Percentiles rank a stretch among this genome's conserved stretches.
Evolutionary conservation across 2,888 invertebrate species (phyloP).

Genomic region (Dicycla oo): DNA sequence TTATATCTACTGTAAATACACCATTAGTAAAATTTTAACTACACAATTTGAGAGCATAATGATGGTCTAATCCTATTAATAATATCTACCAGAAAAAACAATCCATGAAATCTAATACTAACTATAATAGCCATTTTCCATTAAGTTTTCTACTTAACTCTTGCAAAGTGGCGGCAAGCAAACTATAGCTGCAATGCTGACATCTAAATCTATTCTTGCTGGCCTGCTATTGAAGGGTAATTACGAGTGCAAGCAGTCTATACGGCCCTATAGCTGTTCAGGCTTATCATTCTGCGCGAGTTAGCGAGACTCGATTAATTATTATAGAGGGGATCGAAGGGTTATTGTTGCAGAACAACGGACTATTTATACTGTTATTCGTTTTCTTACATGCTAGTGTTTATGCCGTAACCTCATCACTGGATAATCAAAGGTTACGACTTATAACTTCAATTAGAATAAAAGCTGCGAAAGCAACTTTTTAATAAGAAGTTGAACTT

Average conservation of each 20-base stretch:
- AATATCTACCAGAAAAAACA: background rate
- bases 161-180: background rate
- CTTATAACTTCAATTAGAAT: background rate
- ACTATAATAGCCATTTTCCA: background rate
- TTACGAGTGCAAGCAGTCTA: conserved; percentile 41
- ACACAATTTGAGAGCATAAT: background rate
- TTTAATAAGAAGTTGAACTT: background rate
- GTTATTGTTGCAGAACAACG: conserved; percentile 16
- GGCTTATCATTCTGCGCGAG: conserved; percentile 26
- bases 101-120: background rate
- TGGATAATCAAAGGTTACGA: background rate
- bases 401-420: conserved; percentile 2
- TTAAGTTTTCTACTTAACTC: conserved; percentile 1
- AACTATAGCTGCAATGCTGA: conserved; percentile 12
- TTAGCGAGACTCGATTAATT: conserved; percentile 33
- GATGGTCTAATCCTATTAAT: background rate
- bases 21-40: background rate
- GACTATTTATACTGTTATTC: conserved; percentile 1
- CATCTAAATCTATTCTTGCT: conserved; percentile 23
- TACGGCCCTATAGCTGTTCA: conserved; percentile 13
- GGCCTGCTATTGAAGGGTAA: conserved; percentile 48
- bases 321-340: conserved; percentile 19
- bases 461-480: conserved; percentile 2
- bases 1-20: background rate
- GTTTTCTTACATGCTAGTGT: background rate